These are phyloP conservation scores for Narcine bancroftii DNA, from an alignment of 2,113 vertebrate species.

Conservation along the genomic window DNA sequence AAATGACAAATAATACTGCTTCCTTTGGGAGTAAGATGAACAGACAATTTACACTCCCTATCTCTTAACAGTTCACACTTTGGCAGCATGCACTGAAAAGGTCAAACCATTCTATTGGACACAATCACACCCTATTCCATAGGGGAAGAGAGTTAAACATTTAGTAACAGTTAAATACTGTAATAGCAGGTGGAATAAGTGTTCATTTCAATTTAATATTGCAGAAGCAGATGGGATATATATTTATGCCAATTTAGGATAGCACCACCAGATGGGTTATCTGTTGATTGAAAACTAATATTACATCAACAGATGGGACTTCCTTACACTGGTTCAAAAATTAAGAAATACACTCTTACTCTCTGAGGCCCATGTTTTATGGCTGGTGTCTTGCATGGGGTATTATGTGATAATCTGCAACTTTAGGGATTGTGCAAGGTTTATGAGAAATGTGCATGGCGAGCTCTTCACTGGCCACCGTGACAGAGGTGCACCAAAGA, in stretches of 20 bases:
- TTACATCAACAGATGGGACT: background rate
- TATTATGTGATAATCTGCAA: background rate
- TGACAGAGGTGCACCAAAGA: background rate
- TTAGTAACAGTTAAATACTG: constrained; percentile 2
- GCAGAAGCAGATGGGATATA: background rate
- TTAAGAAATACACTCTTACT: background rate
- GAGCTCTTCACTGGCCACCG: no score
- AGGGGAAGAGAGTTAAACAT: background rate
- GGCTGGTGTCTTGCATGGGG: background rate
- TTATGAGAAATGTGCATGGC: background rate
- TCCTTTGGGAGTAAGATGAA: background rate
- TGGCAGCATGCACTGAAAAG: background rate
- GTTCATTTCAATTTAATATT: background rate
- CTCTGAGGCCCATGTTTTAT: background rate
- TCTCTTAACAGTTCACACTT: background rate
- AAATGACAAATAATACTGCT: background rate
- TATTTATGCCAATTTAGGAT: constrained; percentile 25
- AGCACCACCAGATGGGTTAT: constrained; percentile 23
- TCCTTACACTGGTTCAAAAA: background rate
- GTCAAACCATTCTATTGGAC: background rate
- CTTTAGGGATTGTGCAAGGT: background rate
- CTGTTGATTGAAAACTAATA: background rate
- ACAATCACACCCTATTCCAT: background rate
- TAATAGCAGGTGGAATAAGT: constrained; percentile 17
- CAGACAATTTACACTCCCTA: background rate